Evolutionary conservation across 2,113 vertebrate species (phyloP).

Genomic region (Actinemys pallida): DNA sequence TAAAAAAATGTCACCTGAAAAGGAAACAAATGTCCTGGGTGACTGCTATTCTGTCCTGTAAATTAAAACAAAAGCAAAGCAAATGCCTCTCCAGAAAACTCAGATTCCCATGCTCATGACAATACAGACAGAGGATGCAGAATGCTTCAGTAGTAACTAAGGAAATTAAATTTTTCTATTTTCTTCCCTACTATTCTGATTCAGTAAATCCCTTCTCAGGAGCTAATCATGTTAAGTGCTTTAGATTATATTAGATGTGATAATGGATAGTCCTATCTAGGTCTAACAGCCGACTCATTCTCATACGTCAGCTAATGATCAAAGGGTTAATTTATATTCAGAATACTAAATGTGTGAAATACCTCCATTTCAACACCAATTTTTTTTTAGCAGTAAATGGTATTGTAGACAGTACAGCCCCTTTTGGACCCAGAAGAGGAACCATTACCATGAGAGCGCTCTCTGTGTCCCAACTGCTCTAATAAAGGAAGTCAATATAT

Average conservation of each 20-base stretch:
- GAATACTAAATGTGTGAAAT: background rate
- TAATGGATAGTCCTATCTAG: background rate
- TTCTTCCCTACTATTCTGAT: conserved; percentile 3
- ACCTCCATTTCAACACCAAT: background rate
- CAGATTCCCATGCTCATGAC: background rate
- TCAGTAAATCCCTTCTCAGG: conserved; percentile 28
- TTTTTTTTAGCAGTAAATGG: background rate
- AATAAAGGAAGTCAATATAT: background rate
- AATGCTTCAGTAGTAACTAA: background rate
- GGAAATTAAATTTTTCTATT: conserved; percentile 11
- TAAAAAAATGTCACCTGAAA: background rate
- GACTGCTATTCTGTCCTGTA: background rate
- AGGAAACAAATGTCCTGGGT: background rate
- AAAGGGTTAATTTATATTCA: conserved; percentile 12
- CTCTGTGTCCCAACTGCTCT: background rate
- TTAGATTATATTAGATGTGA: conserved; percentile 23
- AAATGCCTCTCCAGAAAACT: background rate
- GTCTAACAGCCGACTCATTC: conserved; percentile 32
- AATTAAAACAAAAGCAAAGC: background rate
- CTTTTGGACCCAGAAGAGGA: background rate
- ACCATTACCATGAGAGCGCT: background rate
- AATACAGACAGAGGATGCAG: background rate
- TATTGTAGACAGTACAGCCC: background rate
- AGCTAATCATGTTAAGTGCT: conserved; percentile 43
- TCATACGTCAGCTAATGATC: conserved; percentile 1